Conservation (phyloP, 2,113 vertebrate species). For the Macaca mulatta region DNA sequence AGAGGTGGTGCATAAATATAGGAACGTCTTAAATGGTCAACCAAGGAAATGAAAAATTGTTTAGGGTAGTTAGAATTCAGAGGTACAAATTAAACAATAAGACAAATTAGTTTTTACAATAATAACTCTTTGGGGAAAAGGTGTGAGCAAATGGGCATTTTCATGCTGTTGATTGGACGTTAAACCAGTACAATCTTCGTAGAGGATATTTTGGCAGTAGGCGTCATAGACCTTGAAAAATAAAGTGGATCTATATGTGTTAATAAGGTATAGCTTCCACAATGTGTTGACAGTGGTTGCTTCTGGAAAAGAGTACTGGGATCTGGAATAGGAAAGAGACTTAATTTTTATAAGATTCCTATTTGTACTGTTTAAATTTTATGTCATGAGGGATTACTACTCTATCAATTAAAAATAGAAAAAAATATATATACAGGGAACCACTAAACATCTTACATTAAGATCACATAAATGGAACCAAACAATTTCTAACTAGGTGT, state of each 20-base stretch:
- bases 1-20: background rate
- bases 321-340: background rate
- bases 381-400: background rate
- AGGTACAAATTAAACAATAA: background rate
- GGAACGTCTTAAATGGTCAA: background rate
- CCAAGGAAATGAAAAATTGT: background rate
- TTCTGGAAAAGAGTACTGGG: background rate
- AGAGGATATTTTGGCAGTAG: background rate
- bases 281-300: background rate
- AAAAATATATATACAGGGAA: background rate
- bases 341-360: background rate
- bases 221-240: background rate
- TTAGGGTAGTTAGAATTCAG: conserved; percentile 12
- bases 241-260: background rate
- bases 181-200: background rate
- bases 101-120: background rate
- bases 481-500: background rate
- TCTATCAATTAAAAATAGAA: background rate
- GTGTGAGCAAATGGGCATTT: background rate
- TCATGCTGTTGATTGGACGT: background rate
- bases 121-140: background rate
- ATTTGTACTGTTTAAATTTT: conserved; percentile 7
- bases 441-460: conserved; percentile 6
- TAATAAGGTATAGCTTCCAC: background rate
- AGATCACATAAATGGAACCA: background rate